Evolutionary conservation across 2,888 invertebrate species (phyloP).

Genomic region (Pherbina coryleti): DNA sequence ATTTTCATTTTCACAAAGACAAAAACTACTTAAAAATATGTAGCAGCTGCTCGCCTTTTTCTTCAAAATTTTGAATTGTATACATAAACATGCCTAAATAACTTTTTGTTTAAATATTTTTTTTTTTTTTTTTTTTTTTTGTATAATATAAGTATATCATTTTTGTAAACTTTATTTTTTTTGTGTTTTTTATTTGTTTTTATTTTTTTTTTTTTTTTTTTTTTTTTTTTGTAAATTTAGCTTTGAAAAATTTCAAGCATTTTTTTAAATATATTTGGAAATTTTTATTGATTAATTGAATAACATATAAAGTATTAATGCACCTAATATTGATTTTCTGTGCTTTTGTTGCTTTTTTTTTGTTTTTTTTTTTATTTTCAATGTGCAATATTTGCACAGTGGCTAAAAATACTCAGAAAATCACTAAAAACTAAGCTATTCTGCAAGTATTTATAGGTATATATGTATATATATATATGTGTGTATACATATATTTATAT

Average conservation of each 20-base stretch:
- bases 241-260: constrained; percentile 35
- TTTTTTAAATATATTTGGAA: constrained; percentile 24
- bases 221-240: constrained; percentile 29
- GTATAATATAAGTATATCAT: constrained; percentile 30
- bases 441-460: not conserved
- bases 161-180: constrained; percentile 26
- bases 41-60: constrained; percentile 5
- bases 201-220: constrained; percentile 13
- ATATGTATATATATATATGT: constrained; percentile 1
- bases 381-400: constrained; percentile 9
- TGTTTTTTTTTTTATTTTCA: constrained; percentile 10
- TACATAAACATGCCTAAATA: constrained; percentile 34
- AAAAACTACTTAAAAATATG: constrained; percentile 25
- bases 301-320: constrained; percentile 24
- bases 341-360: constrained; percentile 16
- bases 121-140: constrained; percentile 24
- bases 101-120: constrained; percentile 9
- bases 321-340: constrained; percentile 26
- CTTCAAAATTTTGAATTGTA: constrained; percentile 31
- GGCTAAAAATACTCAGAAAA: constrained; percentile 36
- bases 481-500: constrained; percentile 28
- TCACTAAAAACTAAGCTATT: constrained; percentile 36
- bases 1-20: constrained; percentile 23
- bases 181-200: constrained; percentile 17
- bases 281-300: constrained; percentile 24